Evolutionary conservation across 2,113 vertebrate species (phyloP).

Genomic region (Odocoileus hemionus): DNA sequence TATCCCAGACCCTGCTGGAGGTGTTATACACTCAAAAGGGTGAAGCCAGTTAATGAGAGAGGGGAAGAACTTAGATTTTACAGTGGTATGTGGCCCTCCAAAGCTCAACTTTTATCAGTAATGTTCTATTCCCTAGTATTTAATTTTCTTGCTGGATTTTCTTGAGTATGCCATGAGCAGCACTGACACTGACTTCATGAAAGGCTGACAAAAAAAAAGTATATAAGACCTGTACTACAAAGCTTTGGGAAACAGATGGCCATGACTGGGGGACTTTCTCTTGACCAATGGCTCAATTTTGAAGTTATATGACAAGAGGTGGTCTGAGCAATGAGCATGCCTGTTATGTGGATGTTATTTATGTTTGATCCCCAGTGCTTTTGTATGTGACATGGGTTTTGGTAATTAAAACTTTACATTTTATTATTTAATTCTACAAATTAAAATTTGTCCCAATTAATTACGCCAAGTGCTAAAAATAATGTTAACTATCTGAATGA

Average conservation of each 20-base stretch:
- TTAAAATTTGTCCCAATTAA: neutral
- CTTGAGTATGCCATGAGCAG: neutral
- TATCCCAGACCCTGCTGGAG: neutral
- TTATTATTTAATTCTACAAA: constrained; percentile 10
- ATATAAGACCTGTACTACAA: neutral
- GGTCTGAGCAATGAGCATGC: neutral
- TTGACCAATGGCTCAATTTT: neutral
- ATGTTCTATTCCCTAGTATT: neutral
- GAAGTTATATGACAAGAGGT: neutral
- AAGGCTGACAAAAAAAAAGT: neutral
- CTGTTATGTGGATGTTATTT: neutral
- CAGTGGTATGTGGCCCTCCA: neutral
- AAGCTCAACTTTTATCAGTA: neutral
- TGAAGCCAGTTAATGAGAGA: neutral
- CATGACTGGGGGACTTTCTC: neutral
- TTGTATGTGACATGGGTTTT: neutral
- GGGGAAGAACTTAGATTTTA: neutral
- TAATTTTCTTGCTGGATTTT: neutral
- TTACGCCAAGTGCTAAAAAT: neutral
- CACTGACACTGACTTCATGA: neutral
- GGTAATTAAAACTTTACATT: neutral
- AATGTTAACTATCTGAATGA: neutral
- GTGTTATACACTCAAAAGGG: neutral
- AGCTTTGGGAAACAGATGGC: neutral
- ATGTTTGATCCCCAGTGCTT: neutral